These are phyloP conservation scores for Anniella stebbinsi DNA, from an alignment of 2,797 vertebrate genomes.

Conservation along the genomic window DNA sequence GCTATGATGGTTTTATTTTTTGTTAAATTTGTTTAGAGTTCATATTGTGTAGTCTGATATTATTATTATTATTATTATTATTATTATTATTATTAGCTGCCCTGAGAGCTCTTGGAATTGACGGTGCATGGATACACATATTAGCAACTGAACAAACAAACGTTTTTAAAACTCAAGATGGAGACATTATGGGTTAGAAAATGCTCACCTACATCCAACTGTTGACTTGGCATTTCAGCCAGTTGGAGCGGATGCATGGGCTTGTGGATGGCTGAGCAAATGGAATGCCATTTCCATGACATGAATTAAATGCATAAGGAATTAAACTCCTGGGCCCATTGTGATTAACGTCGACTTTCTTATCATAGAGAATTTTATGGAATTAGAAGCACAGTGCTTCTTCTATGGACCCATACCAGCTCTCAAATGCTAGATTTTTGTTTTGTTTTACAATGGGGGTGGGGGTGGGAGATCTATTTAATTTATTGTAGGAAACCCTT, in stretches of 20 bases:
- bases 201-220: conserved; percentile 3
- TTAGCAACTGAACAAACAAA: background rate
- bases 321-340: conserved; percentile 33
- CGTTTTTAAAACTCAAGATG: background rate
- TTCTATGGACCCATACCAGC: conserved; percentile 47
- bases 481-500: conserved; percentile 84
- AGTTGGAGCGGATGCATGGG: background rate
- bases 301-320: conserved; percentile 41
- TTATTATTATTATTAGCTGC: background rate
- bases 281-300: background rate
- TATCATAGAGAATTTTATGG: conserved; percentile 46
- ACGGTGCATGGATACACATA: background rate
- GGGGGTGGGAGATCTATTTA: conserved; percentile 74
- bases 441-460: conserved; percentile 50
- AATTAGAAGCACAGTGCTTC: conserved; percentile 43
- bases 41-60: background rate
- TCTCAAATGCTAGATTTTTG: conserved; percentile 55
- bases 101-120: background rate
- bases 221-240: background rate
- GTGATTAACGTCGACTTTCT: conserved; percentile 25
- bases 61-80: background rate
- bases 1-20: background rate
- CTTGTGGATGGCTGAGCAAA: background rate
- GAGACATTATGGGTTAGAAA: background rate
- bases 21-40: background rate